A percentile compares a stretch with the other conserved stretches of the same genome.
These are phyloP conservation scores for Irena cyanogastra DNA, from an alignment of 2,113 vertebrate species.

Conservation along the genomic window DNA sequence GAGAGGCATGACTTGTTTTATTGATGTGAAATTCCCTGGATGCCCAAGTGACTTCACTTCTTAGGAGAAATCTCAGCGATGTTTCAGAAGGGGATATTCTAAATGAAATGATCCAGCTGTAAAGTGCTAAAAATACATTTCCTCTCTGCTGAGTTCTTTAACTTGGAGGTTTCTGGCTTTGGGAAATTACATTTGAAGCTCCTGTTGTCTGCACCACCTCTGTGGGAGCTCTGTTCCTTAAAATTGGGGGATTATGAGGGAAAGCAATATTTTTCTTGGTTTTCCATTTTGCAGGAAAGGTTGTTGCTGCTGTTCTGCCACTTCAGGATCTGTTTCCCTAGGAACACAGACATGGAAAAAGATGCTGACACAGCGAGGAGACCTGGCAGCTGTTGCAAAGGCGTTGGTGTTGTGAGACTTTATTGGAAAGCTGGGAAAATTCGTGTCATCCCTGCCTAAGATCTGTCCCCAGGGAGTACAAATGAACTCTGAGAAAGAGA, in stretches of 20 bases:
- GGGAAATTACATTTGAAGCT: neutral
- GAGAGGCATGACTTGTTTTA: neutral
- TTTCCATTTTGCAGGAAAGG: neutral
- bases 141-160: neutral
- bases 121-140: neutral
- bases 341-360: neutral
- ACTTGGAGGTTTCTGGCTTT: neutral
- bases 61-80: neutral
- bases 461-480: neutral
- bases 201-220: neutral
- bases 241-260: rapidly evolving
- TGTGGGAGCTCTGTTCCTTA: neutral
- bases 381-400: neutral
- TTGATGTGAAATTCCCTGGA: neutral
- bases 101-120: neutral
- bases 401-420: neutral
- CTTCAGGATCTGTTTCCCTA: neutral
- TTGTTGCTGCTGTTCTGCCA: neutral
- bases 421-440: neutral
- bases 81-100: neutral
- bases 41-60: neutral
- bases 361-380: rapidly evolving
- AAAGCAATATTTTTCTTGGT: neutral
- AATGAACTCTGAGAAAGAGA: neutral
- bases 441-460: neutral